Base-by-base conservation (phyloP, 2,113 vertebrate genomes). In the Eleginops maclovinus region DNA sequence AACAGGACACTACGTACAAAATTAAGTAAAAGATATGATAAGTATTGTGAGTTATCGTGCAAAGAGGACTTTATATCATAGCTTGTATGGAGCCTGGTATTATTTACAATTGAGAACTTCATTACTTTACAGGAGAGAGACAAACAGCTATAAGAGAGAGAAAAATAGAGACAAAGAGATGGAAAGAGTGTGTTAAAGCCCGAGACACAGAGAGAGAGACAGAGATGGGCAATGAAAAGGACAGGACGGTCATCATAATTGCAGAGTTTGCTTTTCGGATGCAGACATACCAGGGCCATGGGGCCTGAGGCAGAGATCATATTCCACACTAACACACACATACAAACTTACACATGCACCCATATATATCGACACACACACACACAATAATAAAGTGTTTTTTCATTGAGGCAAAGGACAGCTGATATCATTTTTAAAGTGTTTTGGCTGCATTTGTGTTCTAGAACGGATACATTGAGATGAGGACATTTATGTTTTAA, bases 221-320 rank as follows among this genome's bases (percentile, higher is more conserved):
- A 78, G 85, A 88, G 91, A 92, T 88, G 90, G 88, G 85, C 88
- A 93, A 90, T 91, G 90, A 91, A 93, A 87, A 92, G 92, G 90
- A 93, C 89, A 92, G 77, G 88, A 83, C 88, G 90, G 90, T 92
- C 90, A 91, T 91, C 88, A 93, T 93, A 93, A 93, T 83, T 93
- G 92, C 91, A 92, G 91, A 87, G 91, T 93, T 92, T 91, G 92
- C 92, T 93, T 93, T 93, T 93, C 88, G 78, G 89, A 91, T 89
- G 89, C 88, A 93, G 89, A 91, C 92, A 93, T 91, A 91, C 87
- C 80, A 87, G 92, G 88, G 87, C 93, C 88, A 75, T 70, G 83
- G 89, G 93, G 91, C 89, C 88, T 79, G 81, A 86, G 87, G 90
- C 91, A 89, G 59, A 88, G 81, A 93, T 92, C 92, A 77, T 78